phyloP scores from a whole-genome alignment of 2,797 vertebrate species.

The Hipposideros larvatus region DNA sequence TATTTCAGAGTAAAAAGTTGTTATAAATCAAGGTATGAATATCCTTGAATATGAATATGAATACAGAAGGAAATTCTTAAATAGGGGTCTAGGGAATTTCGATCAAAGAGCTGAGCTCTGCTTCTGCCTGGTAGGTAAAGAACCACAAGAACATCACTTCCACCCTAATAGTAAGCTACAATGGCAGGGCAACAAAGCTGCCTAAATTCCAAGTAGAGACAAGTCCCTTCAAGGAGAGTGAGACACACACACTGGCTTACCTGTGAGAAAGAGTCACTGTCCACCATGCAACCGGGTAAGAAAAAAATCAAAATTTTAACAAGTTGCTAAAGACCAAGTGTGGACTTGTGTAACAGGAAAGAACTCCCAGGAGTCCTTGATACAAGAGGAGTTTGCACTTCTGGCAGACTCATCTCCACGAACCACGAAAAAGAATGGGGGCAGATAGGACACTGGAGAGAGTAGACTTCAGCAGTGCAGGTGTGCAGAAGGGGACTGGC shows the following conservation, averaged over 20 bases:
- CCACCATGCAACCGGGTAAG: background rate
- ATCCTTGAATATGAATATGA: background rate
- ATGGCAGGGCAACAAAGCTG: background rate
- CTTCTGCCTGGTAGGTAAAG: background rate
- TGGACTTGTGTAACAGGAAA: background rate
- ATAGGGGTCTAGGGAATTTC: background rate
- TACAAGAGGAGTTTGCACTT: background rate
- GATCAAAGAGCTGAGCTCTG: background rate
- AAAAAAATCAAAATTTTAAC: background rate
- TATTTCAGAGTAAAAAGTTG: background rate
- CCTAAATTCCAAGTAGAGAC: background rate
- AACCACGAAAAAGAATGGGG: background rate
- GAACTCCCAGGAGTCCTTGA: too few species aligned
- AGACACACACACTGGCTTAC: background rate
- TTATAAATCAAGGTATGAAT: background rate
- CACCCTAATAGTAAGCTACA: background rate
- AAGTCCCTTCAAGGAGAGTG: background rate
- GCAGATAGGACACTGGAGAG: background rate
- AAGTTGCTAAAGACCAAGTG: background rate
- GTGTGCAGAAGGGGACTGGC: background rate
- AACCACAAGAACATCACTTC: background rate
- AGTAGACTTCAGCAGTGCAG: background rate
- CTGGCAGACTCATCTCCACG: background rate
- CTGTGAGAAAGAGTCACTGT: too few species aligned
- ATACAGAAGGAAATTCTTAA: background rate